Percentiles rank a stretch among this genome's conserved stretches.
These are phyloP conservation scores for Podarcis siculus DNA, from an alignment of 2,797 vertebrate genomes.

Conservation along the genomic window DNA sequence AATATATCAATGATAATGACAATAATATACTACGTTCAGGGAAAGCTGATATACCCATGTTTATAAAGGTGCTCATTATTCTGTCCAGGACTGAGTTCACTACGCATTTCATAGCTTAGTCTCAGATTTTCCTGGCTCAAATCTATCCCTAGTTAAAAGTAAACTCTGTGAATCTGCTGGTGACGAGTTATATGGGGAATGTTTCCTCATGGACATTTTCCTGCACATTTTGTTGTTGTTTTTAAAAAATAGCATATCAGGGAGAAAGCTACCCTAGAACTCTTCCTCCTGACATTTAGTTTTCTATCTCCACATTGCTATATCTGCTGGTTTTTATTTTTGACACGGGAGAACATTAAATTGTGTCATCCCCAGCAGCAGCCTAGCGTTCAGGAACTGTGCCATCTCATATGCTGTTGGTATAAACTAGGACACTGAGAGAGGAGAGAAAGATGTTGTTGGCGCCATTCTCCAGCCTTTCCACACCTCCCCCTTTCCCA, in stretches of 20 bases:
- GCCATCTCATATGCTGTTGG: not conserved
- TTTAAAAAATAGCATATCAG: not conserved
- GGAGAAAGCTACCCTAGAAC: not conserved
- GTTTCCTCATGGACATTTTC: not conserved
- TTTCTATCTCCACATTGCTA: not conserved
- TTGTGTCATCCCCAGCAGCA: not conserved
- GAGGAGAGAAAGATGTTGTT: not conserved
- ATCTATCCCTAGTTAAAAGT: not conserved
- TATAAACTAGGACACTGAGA: not conserved
- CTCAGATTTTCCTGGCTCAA: not conserved
- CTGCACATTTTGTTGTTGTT: not conserved
- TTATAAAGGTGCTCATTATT: not conserved
- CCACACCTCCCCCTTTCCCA: not conserved
- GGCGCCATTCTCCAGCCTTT: not conserved
- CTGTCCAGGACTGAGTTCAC: not conserved
- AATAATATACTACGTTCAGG: no score
- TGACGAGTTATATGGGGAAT: not conserved
- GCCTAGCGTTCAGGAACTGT: not conserved
- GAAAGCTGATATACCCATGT: not conserved
- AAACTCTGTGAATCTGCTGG: not conserved
- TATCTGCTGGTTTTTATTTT: not conserved
- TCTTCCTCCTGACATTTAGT: not conserved
- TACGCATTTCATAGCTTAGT: not conserved
- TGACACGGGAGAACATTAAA: not conserved
- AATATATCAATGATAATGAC: no score